These are phyloP conservation scores for Cryptoleucopteryx plumbea DNA, from an alignment of 2,113 vertebrate genomes.

Conservation along the genomic window DNA sequence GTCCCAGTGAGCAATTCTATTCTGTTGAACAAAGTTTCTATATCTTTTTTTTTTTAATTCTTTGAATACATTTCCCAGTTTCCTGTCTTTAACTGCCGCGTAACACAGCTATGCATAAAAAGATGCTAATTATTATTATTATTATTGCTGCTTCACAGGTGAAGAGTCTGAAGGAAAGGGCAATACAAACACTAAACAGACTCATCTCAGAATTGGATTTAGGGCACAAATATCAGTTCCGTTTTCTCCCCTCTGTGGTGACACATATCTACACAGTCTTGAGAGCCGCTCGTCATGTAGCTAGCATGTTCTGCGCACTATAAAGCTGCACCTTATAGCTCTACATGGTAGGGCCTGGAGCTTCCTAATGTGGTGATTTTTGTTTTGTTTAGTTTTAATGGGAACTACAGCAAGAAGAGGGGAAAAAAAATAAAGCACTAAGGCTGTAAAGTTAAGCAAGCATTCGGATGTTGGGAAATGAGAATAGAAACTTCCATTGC, in stretches of 20 bases:
- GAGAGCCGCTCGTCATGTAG: background rate
- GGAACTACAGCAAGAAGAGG: background rate
- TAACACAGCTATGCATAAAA: background rate
- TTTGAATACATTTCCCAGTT: background rate
- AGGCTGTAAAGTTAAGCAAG: background rate
- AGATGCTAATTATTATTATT: background rate
- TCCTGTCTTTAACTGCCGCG: background rate
- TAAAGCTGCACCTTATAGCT: background rate
- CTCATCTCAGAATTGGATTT: background rate
- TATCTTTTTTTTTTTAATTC: background rate
- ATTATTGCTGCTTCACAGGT: background rate
- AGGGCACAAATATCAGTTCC: background rate
- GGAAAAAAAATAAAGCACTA: background rate
- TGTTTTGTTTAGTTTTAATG: background rate
- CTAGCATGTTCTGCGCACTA: fast-evolving
- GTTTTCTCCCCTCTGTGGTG: background rate
- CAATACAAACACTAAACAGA: background rate
- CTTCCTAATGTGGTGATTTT: background rate
- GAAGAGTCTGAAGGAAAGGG: background rate
- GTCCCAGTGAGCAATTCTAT: background rate
- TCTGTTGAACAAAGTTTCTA: background rate
- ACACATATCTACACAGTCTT: background rate
- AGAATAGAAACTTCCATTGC: background rate
- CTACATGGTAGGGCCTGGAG: background rate
- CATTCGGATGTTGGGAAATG: background rate